A percentile compares a stretch with the other conserved stretches of the same genome.
Conservation (phyloP, 2,797 vertebrate species). For the Cirrhinus mrigala region DNA sequence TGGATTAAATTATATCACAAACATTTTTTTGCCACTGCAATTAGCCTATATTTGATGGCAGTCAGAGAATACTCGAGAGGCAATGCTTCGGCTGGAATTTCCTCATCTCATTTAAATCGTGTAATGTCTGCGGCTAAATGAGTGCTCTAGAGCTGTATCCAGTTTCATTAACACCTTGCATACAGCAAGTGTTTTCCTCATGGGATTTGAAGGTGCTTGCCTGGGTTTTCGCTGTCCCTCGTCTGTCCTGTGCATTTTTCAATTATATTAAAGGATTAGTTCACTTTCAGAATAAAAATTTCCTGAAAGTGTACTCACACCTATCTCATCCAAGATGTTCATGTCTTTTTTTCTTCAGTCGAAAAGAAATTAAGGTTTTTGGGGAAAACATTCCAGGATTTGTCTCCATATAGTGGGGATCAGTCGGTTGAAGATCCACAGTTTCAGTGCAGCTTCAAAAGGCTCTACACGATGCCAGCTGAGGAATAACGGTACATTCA, state of each 20-base stretch:
- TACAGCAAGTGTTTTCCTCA: conserved; percentile 9
- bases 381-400: too few species aligned
- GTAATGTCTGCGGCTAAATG: conserved; percentile 7
- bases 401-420: too few species aligned
- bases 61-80: conserved; percentile 38
- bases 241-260: not conserved
- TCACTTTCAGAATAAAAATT: too few species aligned
- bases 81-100: not conserved
- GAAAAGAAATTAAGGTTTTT: too few species aligned
- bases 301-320: too few species aligned
- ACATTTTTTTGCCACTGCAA: conserved; percentile 3
- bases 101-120: conserved; percentile 32
- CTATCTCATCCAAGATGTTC: too few species aligned
- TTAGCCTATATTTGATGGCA: conserved; percentile 13
- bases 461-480: too few species aligned
- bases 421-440: too few species aligned
- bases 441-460: too few species aligned
- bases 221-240: not conserved
- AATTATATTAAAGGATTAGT: not conserved
- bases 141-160: conserved; percentile 1
- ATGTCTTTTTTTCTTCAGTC: too few species aligned
- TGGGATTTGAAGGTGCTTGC: conserved; percentile 2
- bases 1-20: conserved; percentile 21
- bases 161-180: conserved; percentile 38
- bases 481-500: too few species aligned